Percentiles rank a stretch among this genome's conserved stretches.
Conservation (phyloP, 2,888 invertebrate species). For the Zaprionus obscuricornis region DNA sequence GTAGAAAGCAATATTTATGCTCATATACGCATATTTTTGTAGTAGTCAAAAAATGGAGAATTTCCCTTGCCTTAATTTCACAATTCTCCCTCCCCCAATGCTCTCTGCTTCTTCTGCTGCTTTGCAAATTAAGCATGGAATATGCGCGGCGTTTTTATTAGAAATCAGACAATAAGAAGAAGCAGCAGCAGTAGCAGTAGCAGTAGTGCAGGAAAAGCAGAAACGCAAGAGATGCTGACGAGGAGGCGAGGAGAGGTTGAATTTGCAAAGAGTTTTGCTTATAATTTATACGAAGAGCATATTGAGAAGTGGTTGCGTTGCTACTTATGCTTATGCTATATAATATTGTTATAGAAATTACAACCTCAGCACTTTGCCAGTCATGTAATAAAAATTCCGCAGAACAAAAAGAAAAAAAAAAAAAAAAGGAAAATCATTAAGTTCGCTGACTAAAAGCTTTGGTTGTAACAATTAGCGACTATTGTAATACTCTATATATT, state of each 20-base stretch:
- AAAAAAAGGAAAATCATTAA: constrained; percentile 34
- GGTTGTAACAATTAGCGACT: constrained; percentile 8
- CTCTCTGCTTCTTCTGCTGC: constrained; percentile 6
- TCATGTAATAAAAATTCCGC: constrained; percentile 69
- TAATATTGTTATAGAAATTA: too few relatives aligned
- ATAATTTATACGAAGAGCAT: too few relatives aligned
- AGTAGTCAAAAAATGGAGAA: constrained; percentile 11
- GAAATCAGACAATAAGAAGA: constrained; percentile 47
- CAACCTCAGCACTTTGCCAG: too few relatives aligned
- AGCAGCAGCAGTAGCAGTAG: too few relatives aligned
- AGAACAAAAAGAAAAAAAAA: constrained; percentile 12
- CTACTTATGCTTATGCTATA: too few relatives aligned
- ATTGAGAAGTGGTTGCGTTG: too few relatives aligned
- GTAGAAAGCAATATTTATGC: constrained; percentile 72
- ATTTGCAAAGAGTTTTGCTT: too few relatives aligned
- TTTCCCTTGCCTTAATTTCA: too few relatives aligned
- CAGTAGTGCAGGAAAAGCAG: too few relatives aligned
- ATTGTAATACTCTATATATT: not conserved
- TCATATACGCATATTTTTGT: constrained; percentile 47
- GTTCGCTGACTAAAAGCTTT: not conserved
- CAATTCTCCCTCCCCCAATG: too few relatives aligned
- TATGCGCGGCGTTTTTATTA: constrained; percentile 65
- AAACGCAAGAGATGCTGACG: too few relatives aligned
- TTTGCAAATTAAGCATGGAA: constrained; percentile 66
- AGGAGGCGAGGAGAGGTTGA: not conserved